Base-by-base conservation (phyloP, 2,113 vertebrate genomes). In the Phoxinus phoxinus region DNA sequence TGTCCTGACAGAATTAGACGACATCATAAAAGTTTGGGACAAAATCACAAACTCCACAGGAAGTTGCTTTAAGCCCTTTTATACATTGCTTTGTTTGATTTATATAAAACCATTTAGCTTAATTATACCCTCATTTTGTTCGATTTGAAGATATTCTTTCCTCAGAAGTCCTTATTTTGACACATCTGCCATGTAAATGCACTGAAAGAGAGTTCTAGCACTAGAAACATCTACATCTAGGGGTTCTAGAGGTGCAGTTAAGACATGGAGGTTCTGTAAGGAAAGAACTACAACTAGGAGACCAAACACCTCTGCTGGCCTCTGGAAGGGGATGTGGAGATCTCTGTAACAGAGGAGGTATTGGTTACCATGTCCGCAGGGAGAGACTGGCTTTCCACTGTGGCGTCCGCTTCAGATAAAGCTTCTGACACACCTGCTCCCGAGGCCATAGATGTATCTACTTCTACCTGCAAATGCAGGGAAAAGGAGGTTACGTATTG, bases 281-380 rank as follows among this genome's bases (percentile, higher is more conserved):
- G 80, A 84, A 25, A n/a, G 27, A 75, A 83, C 85, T 89, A 89
- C 61, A 53, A 77, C 90, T 95, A 95, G 83, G 93, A 95, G 85
- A 95, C 86, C 71, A 94, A 89, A 58, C 95, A 95, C 89, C 77
- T 93, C 87, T 90, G 91, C 84, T 90, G 92, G 85, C 87, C 27
- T 80, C 78, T 84, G 74, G 92, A 37, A 90, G 88, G 51, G 78
- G 91, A 6, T 67, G 87, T 89, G 91, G 93, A 88, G 88, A 79
- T 82, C 41, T 89, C 89, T 15, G 81, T 91, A 79, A 87, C 79
- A 37, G 91, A 83, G 19, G 92, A 87, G 81, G 92, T 23, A 37
- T 93, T 91, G 91, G 93, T 93, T 93, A 94, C 94, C 93, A 91
- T 89, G 91, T 90, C 92, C 87, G 87, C 84, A 1, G 88, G 73